A percentile compares a stretch with the other conserved stretches of the same genome.
Conservation (phyloP, 2,888 invertebrate genomes). For the Parnassius smintheus region DNA sequence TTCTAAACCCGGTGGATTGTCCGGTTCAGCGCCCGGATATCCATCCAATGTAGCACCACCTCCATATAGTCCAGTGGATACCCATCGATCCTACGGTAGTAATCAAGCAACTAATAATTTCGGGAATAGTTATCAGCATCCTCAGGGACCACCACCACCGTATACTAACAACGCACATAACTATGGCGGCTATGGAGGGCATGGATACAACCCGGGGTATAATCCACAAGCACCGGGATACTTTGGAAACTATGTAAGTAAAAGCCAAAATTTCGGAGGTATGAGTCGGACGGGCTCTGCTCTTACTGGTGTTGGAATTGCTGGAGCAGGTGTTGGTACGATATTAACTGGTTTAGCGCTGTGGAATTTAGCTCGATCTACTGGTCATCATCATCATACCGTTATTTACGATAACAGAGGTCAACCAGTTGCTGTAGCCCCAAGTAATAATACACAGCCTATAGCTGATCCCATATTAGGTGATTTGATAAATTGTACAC, state of each 20-base stretch:
- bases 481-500: conserved; percentile 70
- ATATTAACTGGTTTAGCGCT: conserved; percentile 73
- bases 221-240: conserved; percentile 66
- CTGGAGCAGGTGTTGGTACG: conserved; percentile 73
- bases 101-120: conserved; percentile 44
- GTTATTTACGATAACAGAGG: conserved; percentile 74
- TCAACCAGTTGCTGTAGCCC: conserved; percentile 68
- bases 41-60: conserved; percentile 52
- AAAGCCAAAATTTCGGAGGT: conserved; percentile 53
- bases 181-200: conserved; percentile 45
- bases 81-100: conserved; percentile 33
- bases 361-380: conserved; percentile 76
- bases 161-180: conserved; percentile 49
- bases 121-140: conserved; percentile 55
- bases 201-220: conserved; percentile 47
- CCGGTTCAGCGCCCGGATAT: conserved; percentile 47
- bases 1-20: conserved; percentile 41
- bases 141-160: conserved; percentile 61
- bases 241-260: conserved; percentile 62
- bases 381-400: conserved; percentile 65
- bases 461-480: conserved; percentile 62
- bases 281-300: conserved; percentile 59
- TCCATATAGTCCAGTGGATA: conserved; percentile 46
- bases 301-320: conserved; percentile 68
- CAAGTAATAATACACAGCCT: conserved; percentile 54